These are phyloP conservation scores for Suricata suricatta DNA, from an alignment of 2,113 vertebrate genomes.

Conservation along the genomic window DNA sequence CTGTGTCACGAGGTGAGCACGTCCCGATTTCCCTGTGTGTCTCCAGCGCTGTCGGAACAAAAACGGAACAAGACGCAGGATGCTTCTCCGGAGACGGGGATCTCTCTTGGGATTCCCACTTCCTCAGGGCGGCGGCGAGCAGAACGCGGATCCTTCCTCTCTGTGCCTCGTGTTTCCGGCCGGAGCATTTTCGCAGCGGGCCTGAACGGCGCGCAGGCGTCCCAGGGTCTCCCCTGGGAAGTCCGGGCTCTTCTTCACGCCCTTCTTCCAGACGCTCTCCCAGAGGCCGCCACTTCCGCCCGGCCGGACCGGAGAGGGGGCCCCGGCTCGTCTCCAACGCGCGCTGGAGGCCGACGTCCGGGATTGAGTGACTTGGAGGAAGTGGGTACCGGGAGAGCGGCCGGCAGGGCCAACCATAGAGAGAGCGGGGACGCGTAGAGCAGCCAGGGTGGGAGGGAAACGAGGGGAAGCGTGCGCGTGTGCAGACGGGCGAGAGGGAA, in stretches of 20 bases:
- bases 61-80: background rate
- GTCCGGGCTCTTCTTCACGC: rapidly evolving
- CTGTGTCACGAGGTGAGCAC: background rate
- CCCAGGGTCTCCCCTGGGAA: background rate
- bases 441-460: background rate
- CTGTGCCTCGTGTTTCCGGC: background rate
- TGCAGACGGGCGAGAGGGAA: background rate
- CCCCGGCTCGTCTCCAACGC: rapidly evolving
- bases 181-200: background rate
- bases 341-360: background rate
- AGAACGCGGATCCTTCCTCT: background rate
- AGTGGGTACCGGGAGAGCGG: rapidly evolving
- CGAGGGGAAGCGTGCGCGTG: background rate
- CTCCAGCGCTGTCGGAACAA: background rate
- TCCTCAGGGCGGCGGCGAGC: background rate
- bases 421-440: background rate
- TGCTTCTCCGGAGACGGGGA: background rate
- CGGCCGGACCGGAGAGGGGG: background rate
- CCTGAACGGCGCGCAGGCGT: background rate
- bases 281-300: background rate
- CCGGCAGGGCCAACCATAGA: background rate
- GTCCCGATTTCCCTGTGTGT: background rate
- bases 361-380: rapidly evolving
- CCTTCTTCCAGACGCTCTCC: too few relatives aligned
- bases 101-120: background rate